Conservation (phyloP, 2,888 invertebrate species). For the Autographa pulchrina region DNA sequence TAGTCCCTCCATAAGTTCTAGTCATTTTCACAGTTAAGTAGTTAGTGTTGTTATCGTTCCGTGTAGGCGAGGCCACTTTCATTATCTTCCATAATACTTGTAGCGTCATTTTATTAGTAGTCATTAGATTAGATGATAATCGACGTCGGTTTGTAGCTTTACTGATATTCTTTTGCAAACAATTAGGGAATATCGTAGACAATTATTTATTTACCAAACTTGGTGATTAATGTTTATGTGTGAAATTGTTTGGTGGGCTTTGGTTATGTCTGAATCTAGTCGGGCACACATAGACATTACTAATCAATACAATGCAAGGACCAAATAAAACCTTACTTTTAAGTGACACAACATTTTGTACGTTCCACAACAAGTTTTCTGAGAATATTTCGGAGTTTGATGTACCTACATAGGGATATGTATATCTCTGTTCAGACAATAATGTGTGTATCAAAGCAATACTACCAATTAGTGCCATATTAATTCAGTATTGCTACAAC, state of each 20-base stretch:
- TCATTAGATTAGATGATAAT: conserved; percentile 70
- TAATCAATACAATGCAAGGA: conserved; percentile 2
- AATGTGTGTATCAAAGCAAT: conserved; percentile 26
- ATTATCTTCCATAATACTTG: conserved; percentile 81
- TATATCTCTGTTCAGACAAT: conserved; percentile 21
- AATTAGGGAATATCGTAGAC: background rate
- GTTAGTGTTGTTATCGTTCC: conserved; percentile 78
- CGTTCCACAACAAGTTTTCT: background rate
- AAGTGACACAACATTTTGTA: background rate
- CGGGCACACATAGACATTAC: background rate
- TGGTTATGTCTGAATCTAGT: background rate
- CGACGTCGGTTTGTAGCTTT: conserved; percentile 59
- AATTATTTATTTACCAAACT: background rate
- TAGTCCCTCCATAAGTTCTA: conserved; percentile 85
- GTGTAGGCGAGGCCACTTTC: conserved; percentile 83
- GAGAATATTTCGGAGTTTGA: background rate
- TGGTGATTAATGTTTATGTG: background rate
- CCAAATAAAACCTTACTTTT: background rate
- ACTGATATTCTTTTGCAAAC: conserved; percentile 22
- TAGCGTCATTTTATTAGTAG: conserved; percentile 79
- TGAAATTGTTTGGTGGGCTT: background rate
- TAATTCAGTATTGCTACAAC: conserved; percentile 53
- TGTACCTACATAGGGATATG: background rate
- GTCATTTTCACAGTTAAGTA: conserved; percentile 63
- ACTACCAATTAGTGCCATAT: conserved; percentile 46